phyloP scores from a whole-genome alignment of 2,888 invertebrate genomes.

The Drosophila picticornis region DNA sequence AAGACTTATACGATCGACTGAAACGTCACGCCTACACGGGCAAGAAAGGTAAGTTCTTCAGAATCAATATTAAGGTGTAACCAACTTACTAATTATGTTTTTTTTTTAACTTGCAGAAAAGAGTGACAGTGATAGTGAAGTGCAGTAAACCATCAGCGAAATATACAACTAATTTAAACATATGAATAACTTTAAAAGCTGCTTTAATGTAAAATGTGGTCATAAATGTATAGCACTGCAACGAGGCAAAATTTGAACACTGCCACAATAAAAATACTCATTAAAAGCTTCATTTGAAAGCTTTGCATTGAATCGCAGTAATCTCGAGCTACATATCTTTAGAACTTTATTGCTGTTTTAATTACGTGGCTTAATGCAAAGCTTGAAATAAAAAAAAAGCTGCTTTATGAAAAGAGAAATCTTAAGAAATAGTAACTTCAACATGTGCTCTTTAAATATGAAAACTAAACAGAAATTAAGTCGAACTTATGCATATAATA shows the following conservation, averaged over 20 bases:
- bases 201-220: slow-evolving; percentile 80
- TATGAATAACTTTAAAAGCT: slow-evolving; percentile 57
- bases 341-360: slow-evolving; percentile 36
- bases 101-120: slow-evolving; percentile 89
- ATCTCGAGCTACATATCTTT: slow-evolving; percentile 40
- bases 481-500: slow-evolving; percentile 70
- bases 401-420: slow-evolving; percentile 37
- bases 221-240: slow-evolving; percentile 65
- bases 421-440: slow-evolving; percentile 54
- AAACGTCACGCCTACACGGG: slow-evolving; percentile 97
- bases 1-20: slow-evolving; percentile 97
- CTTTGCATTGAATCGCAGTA: slow-evolving; percentile 78
- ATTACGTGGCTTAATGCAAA: slow-evolving; percentile 79
- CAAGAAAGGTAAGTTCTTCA: slow-evolving; percentile 93
- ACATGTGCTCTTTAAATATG: slow-evolving; percentile 73
- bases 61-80: background rate
- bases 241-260: slow-evolving; percentile 56
- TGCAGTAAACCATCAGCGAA: slow-evolving; percentile 88
- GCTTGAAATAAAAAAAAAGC: slow-evolving; percentile 46
- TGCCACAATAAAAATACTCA: slow-evolving; percentile 75
- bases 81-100: background rate
- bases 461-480: slow-evolving; percentile 74
- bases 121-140: slow-evolving; percentile 97
- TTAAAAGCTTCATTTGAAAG: slow-evolving; percentile 47
- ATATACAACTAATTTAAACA: slow-evolving; percentile 37